A percentile compares a stretch with the other conserved stretches of the same genome.
phyloP scores from a whole-genome alignment of 2,797 vertebrate genomes.

The Ctenochaetus hawaiiensis region DNA sequence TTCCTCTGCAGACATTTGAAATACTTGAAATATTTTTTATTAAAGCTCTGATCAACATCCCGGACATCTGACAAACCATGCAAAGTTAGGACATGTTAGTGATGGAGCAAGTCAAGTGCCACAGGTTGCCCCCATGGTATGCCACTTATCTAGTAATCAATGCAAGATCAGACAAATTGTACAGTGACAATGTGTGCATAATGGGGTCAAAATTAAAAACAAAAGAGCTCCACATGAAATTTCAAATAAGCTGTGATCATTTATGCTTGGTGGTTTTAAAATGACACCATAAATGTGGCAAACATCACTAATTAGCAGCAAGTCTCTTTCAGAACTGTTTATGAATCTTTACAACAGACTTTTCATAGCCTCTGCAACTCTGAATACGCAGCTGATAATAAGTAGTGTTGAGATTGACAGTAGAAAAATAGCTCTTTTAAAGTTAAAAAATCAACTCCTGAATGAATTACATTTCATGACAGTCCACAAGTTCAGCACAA shows the following conservation, averaged over 20 bases:
- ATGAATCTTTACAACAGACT: not conserved
- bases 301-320: not conserved
- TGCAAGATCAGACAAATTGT: not conserved
- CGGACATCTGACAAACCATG: constrained; percentile 36
- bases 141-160: not conserved
- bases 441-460: constrained; percentile 26
- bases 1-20: not conserved
- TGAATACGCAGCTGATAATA: not conserved
- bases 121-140: not conserved
- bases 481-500: constrained; percentile 10
- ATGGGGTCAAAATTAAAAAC: constrained; percentile 7
- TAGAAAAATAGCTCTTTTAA: constrained; percentile 79
- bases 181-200: constrained; percentile 1
- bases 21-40: constrained; percentile 51
- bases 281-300: not conserved
- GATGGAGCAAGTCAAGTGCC: constrained; percentile 58
- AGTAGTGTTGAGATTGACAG: constrained; percentile 13
- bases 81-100: constrained; percentile 19
- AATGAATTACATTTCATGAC: constrained; percentile 27
- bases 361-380: not conserved
- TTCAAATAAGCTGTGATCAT: not conserved
- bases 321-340: not conserved
- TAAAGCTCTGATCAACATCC: constrained; percentile 17
- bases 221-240: constrained; percentile 1
- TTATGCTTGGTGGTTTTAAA: not conserved